phyloP scores from a whole-genome alignment of 1,140 invertebrate species.

The Psilanteris sp. region DNA sequence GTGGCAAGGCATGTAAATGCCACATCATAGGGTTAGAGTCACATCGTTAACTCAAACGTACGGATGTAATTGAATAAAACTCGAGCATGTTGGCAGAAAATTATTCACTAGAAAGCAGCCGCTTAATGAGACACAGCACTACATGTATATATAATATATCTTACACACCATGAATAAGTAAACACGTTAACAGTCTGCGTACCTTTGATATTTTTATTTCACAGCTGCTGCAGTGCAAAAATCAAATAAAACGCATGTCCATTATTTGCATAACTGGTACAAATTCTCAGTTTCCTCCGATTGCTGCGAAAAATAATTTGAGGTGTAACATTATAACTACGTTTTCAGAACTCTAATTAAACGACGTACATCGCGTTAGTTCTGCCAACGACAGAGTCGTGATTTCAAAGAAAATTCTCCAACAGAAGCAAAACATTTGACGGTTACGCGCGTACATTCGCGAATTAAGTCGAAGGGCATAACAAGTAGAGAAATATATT shows the following conservation, averaged over 20 bases:
- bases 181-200: conserved; percentile 35
- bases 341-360: conserved; percentile 24
- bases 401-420: conserved; percentile 27
- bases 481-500: conserved; percentile 24
- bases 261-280: conserved; percentile 23
- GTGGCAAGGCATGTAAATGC: conserved; percentile 63
- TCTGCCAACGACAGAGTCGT: neutral
- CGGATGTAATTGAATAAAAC: conserved; percentile 66
- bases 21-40: conserved; percentile 65
- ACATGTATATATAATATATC: conserved; percentile 46
- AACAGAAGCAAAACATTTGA: conserved; percentile 29
- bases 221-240: conserved; percentile 20
- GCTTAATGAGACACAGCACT: conserved; percentile 59
- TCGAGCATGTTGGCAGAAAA: conserved; percentile 60
- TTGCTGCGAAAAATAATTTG: conserved; percentile 39
- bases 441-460: no score
- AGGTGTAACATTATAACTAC: conserved; percentile 28
- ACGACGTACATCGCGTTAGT: conserved; percentile 22
- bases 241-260: conserved; percentile 33
- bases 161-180: conserved; percentile 54
- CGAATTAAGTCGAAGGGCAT: conserved; percentile 3
- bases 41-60: conserved; percentile 66
- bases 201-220: conserved; percentile 49
- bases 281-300: conserved; percentile 1
- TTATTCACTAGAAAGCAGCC: conserved; percentile 64